Evolutionary conservation across 2,113 vertebrate genomes (phyloP).

Genomic region (Ptilonorhynchus violaceus): DNA sequence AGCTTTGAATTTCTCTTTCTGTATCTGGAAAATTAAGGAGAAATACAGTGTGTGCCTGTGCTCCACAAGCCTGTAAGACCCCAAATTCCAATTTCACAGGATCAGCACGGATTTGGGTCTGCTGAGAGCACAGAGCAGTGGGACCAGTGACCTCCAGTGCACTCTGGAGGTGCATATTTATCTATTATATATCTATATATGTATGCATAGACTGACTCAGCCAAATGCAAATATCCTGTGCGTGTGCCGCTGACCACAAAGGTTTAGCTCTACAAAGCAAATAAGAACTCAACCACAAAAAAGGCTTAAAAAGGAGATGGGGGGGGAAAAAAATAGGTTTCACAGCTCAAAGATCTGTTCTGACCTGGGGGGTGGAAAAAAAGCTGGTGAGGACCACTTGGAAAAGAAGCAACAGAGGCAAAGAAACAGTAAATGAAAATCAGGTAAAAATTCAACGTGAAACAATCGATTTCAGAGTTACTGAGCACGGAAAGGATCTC

Average conservation of each 20-base stretch:
- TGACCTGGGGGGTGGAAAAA: background rate
- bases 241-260: background rate
- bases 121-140: background rate
- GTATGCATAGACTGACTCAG: fast-evolving
- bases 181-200: no score
- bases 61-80: background rate
- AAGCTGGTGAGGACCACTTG: background rate
- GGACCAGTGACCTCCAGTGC: background rate
- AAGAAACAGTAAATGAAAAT: background rate
- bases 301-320: background rate
- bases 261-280: background rate
- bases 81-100: background rate
- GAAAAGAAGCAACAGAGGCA: background rate
- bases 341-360: background rate
- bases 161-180: fast-evolving
- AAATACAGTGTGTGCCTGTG: background rate
- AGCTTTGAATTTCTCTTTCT: background rate
- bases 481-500: background rate
- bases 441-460: background rate
- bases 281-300: background rate
- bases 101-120: background rate
- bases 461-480: background rate
- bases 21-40: background rate
- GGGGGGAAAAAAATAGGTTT: fast-evolving
- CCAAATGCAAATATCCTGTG: background rate